These are phyloP conservation scores for Axea sp. DNA, from an alignment of 2,888 invertebrate species.

Conservation along the genomic window DNA sequence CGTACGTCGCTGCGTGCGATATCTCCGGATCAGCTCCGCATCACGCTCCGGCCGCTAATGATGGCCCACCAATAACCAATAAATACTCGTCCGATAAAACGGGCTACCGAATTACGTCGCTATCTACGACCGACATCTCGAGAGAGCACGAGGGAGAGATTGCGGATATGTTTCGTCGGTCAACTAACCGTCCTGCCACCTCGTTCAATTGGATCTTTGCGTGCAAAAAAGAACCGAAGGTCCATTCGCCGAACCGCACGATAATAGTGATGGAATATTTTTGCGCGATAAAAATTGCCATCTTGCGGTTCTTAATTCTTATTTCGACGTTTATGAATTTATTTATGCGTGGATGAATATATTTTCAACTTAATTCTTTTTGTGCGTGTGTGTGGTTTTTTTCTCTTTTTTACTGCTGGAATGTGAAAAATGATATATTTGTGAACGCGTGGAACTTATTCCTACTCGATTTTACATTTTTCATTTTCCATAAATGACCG, in stretches of 20 bases:
- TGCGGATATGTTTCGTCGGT: conserved; percentile 57
- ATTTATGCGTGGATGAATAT: too few species aligned
- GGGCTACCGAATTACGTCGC: conserved; percentile 76
- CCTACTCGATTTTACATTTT: too few species aligned
- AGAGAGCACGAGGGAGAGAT: conserved; percentile 46
- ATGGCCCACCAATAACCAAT: conserved; percentile 78
- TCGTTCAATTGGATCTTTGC: conserved; percentile 39
- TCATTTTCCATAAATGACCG: too few species aligned
- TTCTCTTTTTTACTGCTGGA: too few species aligned
- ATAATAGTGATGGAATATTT: conserved; percentile 1
- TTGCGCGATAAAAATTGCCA: conserved; percentile 1
- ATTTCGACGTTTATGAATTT: too few species aligned
- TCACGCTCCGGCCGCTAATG: conserved; percentile 77
- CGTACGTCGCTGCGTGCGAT: conserved; percentile 69
- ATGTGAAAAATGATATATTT: too few species aligned
- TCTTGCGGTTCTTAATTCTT: too few species aligned
- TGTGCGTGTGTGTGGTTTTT: too few species aligned
- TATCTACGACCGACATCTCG: conserved; percentile 72
- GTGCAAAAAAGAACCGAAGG: conserved; percentile 24
- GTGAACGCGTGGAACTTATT: too few species aligned
- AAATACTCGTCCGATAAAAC: conserved; percentile 75
- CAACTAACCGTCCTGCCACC: conserved; percentile 47
- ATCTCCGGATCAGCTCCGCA: conserved; percentile 71
- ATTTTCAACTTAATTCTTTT: too few species aligned
- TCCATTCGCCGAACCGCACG: conserved; percentile 8